Base-by-base conservation (phyloP, 2,888 invertebrate species). In the Latheticus oryzae region DNA sequence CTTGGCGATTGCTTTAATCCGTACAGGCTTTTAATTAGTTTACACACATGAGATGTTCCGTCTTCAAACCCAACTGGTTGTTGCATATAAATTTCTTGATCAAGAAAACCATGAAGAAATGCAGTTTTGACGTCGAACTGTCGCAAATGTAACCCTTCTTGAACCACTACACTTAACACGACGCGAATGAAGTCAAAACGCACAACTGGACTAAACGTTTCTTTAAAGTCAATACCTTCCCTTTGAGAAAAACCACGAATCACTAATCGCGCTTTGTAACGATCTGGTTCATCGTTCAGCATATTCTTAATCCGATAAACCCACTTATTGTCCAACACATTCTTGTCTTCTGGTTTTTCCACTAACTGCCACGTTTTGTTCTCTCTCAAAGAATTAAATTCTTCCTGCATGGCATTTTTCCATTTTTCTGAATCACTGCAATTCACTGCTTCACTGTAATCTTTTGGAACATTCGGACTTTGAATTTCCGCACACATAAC, bases 1-100 rank as follows among this genome's bases (percentile, higher is more conserved):
- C 76, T 43, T 9, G 73, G 67, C 2, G 73, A 62, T 52, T 76
- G 75, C 43, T 75, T 75, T 1, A 76, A 59, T 2, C 76, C 76
- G 62, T 76, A 76, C 11, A 76, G 33, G 32, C 69, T 67, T 43
- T 64, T 63, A 2, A 61, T 60, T 21, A 74, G 59, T 23, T 63
- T 65, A 47, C 73, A 76, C 2, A 74, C 71, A n/a, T 47, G 30
- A 2, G 38, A 35, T 1, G 66, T 62, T 12, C 63, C 66, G 50
- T 72, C 66, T 5, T 64, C 48, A 35, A 63, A 70, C 2, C 75
- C 74, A 45, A 69, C 57, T 30, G 75, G 76, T 23, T 73, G 71
- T 17, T 60, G 55, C 74, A 76, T 74, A 38, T 67, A 74, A 7
- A 76, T 66, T 12, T 62, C 65, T 52, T 74, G 68, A 5, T 69